Evolutionary conservation across 2,888 invertebrate genomes (phyloP), one percentile per base, ranked within the genome.

Genomic region (Drosophila limbata): DNA sequence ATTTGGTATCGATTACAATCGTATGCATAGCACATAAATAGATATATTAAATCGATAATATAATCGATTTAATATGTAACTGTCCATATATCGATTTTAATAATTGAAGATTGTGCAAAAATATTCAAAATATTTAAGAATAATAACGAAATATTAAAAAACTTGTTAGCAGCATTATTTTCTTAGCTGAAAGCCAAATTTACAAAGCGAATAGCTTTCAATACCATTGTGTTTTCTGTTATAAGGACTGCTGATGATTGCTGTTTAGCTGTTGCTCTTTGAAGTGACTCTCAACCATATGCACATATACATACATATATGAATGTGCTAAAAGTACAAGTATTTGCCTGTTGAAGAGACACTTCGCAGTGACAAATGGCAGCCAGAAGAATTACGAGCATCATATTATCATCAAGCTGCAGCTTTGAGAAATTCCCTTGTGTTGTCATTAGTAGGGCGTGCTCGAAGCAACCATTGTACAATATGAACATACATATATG

Each of bases 401-500:
- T 56, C 69, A 56, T 44, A 78, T 62, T 73, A 73, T 76, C 73
- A 76, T 76, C 76, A 78, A 62, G 76, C 69, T 59, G 21, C 61
- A 73, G 55, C 59, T 76, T 76, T 60, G 76, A 77, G 76, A 53
- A 55, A 64, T 73, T 62, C 56, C 33, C 57, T 39, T 59, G 75
- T 35, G 33, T 50, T 78, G 74, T 73, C 78, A 78, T 76, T 78
- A 78, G 74, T 35, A 60, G 74, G 76, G 76, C 78, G 76, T 77
- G 62, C 69, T 62, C 25, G 31, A 64, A 64, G 19, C 62, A 51
- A 42, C 39, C 40, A 61, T 61, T 61, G 61, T 48, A 55, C 37
- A 55, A 31, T 48, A 28, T 50, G 39, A 19, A 28, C 11, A 56
- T 39, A 33, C 1, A 33, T 10, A 21, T 4, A 13, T 48, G 33